Evolutionary conservation across 1,140 invertebrate species (phyloP), one percentile per base, ranked within the genome.

Genomic region (Drosophila biarmipes): DNA sequence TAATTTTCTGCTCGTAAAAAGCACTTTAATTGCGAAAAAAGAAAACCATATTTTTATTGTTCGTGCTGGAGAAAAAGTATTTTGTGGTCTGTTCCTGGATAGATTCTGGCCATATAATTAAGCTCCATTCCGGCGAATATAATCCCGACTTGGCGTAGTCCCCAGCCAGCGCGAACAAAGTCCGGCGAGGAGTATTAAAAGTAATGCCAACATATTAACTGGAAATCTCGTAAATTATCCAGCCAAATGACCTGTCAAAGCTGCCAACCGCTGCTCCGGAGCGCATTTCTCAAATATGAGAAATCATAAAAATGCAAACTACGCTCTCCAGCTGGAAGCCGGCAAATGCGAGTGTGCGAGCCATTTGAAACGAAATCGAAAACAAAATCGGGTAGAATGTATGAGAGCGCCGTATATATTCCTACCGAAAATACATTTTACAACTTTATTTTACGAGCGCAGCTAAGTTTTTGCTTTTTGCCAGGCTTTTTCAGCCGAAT

Each of bases 351-450:
- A 74, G 64, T 69, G 68, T 67, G 75, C 66, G 59, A 52, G 81
- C 58, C 78, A 87, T 86, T 86, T 86, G 81, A 86, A 86, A 81
- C 80, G 81, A 86, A 86, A 86, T 87, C 82, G 78, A 86, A 87
- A 89, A 74, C 74, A 67, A 76, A 86, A 74, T 75, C 67, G 45
- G 27, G 12, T 34, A 67, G 64, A 59, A 69, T 63, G 55, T 74
- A 79, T 59, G 68, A 53, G 29, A 17, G 12, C 59, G 34, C 38
- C 57, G 54, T 38, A 59, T 45, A 49, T 45, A 49, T 48, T 78
- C 62, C 74, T 48, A 80, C 62, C 74, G 66, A 61, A 87, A 87
- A 78, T 78, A 87, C 74, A 87, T 87, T 87, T 87, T 87, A 87
- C 82, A 87, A 82, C 82, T 87, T 86, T 48, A 78, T 87, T 87